phyloP scores from a whole-genome alignment of 2,113 vertebrate species.

The Vidua chalybeata region DNA sequence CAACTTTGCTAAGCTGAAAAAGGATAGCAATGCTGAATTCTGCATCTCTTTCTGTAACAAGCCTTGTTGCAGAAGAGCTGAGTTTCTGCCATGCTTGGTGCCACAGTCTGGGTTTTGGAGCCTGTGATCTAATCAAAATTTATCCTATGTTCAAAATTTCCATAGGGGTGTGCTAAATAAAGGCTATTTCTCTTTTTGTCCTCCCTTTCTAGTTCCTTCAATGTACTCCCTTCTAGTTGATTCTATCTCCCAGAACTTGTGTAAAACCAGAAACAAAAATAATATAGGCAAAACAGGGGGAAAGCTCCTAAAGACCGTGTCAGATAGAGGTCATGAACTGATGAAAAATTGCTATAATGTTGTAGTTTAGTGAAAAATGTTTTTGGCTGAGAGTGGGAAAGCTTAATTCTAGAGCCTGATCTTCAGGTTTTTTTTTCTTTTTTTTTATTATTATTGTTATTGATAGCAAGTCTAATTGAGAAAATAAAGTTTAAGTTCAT shows the following conservation, averaged over 20 bases:
- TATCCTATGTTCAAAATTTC: background rate
- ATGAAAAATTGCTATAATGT: background rate
- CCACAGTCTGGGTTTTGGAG: background rate
- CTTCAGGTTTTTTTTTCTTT: background rate
- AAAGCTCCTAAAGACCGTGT: background rate
- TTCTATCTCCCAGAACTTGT: background rate
- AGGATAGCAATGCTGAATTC: background rate
- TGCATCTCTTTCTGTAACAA: background rate
- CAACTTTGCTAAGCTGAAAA: background rate
- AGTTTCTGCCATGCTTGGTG: background rate
- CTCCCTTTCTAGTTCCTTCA: background rate
- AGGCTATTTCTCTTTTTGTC: background rate
- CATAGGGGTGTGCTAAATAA: background rate
- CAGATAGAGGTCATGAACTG: background rate
- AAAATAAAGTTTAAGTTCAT: background rate
- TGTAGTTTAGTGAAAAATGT: background rate
- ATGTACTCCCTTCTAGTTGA: background rate
- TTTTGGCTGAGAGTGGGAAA: background rate
- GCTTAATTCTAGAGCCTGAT: background rate
- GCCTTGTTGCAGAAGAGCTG: background rate
- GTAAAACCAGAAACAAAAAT: background rate
- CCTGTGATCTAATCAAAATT: background rate
- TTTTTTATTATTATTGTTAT: background rate
- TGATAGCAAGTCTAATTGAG: background rate
- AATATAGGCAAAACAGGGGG: background rate